A percentile compares a stretch with the other conserved stretches of the same genome.
Evolutionary conservation across 2,113 vertebrate genomes (phyloP).

Genomic region (Eclectus roratus): DNA sequence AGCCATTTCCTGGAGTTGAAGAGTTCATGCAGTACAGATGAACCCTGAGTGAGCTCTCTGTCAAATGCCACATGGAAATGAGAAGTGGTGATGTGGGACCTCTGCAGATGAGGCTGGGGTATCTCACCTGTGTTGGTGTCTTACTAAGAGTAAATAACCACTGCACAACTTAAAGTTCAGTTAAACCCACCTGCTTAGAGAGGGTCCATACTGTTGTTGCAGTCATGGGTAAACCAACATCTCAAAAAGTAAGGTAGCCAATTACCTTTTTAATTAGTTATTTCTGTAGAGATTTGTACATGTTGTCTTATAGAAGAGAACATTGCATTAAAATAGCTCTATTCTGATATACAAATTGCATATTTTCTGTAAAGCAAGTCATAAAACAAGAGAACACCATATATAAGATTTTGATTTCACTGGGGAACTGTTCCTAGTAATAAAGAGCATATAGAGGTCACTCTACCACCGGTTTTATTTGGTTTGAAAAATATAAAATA

Average conservation of each 20-base stretch:
- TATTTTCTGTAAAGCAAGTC: constrained; percentile 38
- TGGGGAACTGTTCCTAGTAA: constrained; percentile 38
- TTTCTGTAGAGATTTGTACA: neutral
- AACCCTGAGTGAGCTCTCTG: neutral
- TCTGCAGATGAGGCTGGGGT: neutral
- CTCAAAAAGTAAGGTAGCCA: neutral
- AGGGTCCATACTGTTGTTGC: neutral
- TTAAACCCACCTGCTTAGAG: neutral
- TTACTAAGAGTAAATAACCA: neutral
- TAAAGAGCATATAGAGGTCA: constrained; percentile 43
- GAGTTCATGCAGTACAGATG: neutral
- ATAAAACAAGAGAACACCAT: constrained; percentile 44
- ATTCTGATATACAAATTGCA: constrained; percentile 26
- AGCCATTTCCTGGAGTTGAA: neutral
- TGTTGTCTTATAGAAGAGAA: neutral
- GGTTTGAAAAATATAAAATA: constrained; percentile 55
- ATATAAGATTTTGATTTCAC: constrained; percentile 46
- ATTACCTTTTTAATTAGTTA: constrained; percentile 16
- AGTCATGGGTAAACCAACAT: neutral
- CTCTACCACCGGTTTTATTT: constrained; percentile 46
- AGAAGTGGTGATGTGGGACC: neutral
- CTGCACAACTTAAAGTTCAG: neutral
- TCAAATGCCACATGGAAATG: neutral
- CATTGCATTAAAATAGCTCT: neutral
- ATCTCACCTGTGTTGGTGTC: neutral